Evolutionary conservation across 2,888 invertebrate species (phyloP).

Genomic region (Scaptomyza flava): DNA sequence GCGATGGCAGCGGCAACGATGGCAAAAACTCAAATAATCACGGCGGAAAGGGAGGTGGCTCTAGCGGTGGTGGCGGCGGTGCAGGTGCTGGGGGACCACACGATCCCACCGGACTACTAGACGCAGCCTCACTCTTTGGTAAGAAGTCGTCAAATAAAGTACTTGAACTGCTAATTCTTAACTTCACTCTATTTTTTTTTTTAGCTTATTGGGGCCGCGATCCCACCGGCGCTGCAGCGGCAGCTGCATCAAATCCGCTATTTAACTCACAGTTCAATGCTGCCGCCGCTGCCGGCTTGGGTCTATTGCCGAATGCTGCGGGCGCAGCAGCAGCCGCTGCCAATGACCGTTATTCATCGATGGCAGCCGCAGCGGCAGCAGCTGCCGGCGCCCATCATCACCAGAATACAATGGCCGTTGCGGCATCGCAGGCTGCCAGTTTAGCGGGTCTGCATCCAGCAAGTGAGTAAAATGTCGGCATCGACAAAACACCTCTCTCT

Average conservation of each 20-base stretch:
- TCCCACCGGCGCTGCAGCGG: slow-evolving; percentile 83
- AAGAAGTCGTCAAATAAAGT: slow-evolving; percentile 74
- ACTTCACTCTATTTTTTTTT: neutral
- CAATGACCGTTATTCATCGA: slow-evolving; percentile 83
- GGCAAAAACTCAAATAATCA: slow-evolving; percentile 82
- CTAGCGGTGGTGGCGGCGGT: slow-evolving; percentile 83
- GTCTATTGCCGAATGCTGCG: slow-evolving; percentile 83
- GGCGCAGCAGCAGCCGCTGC: slow-evolving; percentile 81
- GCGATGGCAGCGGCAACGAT: slow-evolving; percentile 85
- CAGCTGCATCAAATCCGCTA: slow-evolving; percentile 84
- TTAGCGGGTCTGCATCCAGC: slow-evolving; percentile 90
- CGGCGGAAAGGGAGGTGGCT: slow-evolving; percentile 81
- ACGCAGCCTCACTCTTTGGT: slow-evolving; percentile 91
- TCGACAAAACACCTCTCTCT: slow-evolving; percentile 25
- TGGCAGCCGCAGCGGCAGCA: slow-evolving; percentile 84
- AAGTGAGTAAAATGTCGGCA: slow-evolving; percentile 85
- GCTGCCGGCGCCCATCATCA: slow-evolving; percentile 85
- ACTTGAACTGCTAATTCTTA: neutral
- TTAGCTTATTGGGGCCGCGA: slow-evolving; percentile 93
- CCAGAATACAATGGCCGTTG: slow-evolving; percentile 91
- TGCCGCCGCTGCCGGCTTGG: slow-evolving; percentile 83
- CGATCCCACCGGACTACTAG: slow-evolving; percentile 90
- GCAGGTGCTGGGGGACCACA: slow-evolving; percentile 81
- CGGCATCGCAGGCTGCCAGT: slow-evolving; percentile 93
- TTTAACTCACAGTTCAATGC: slow-evolving; percentile 84